Evolutionary conservation across 2,888 invertebrate species (phyloP).

Genomic region (Dicyrtoma fusca): DNA sequence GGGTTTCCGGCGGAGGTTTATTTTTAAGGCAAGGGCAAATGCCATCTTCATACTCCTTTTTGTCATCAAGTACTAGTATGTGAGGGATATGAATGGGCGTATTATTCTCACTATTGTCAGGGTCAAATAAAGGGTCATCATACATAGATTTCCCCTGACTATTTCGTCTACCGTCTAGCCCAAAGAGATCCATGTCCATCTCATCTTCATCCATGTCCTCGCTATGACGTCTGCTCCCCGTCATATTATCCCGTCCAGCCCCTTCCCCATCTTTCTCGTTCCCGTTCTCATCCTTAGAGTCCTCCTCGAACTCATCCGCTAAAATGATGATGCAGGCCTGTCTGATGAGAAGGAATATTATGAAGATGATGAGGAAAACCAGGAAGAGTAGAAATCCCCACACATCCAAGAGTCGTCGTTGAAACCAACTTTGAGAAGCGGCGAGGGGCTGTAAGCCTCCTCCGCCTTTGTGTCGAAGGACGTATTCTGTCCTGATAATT

Average conservation of each 20-base stretch:
- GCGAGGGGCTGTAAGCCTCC: background rate
- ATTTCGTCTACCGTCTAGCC: too few relatives aligned
- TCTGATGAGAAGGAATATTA: conserved; percentile 10
- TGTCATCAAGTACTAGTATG: too few relatives aligned
- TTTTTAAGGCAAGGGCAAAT: too few relatives aligned
- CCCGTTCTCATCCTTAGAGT: background rate
- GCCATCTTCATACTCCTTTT: too few relatives aligned
- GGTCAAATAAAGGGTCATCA: too few relatives aligned
- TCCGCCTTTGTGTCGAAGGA: conserved; percentile 41
- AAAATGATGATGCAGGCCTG: conserved; percentile 24
- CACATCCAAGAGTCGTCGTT: conserved; percentile 32
- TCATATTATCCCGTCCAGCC: background rate
- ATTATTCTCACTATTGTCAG: too few relatives aligned
- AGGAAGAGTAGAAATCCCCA: conserved; percentile 28
- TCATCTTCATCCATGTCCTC: too few relatives aligned
- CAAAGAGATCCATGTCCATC: too few relatives aligned
- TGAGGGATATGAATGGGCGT: too few relatives aligned
- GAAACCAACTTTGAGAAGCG: conserved; percentile 25
- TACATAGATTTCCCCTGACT: too few relatives aligned
- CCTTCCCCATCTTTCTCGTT: conserved; percentile 14
- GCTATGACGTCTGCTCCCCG: background rate
- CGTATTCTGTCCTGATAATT: conserved; percentile 47
- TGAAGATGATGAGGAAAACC: conserved; percentile 9
- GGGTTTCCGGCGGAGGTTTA: too few relatives aligned
- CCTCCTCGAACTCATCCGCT: background rate